Evolutionary conservation across 1,140 invertebrate genomes (phyloP).

Genomic region (Zeugodacus cucurbitae): DNA sequence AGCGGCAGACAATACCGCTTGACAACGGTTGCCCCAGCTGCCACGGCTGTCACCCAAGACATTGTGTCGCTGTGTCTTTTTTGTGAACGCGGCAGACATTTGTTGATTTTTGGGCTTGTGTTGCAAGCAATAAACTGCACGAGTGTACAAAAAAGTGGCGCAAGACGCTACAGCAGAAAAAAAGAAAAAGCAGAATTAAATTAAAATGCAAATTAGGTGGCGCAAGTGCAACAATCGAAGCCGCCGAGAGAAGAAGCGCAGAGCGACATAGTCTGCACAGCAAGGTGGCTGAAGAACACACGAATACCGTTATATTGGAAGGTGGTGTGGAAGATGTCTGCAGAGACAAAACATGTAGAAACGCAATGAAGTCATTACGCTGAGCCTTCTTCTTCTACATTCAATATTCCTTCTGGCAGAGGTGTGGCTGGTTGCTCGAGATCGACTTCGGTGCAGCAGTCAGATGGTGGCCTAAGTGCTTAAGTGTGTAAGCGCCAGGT

Average conservation of each 20-base stretch:
- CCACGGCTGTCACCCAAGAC: neutral
- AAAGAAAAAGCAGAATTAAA: slow-evolving; percentile 31
- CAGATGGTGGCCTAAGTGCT: neutral
- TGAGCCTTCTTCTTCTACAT: neutral
- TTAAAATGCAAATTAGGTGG: slow-evolving; percentile 40
- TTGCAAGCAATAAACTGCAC: neutral
- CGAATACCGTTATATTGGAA: too few species aligned
- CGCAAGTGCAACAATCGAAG: slow-evolving; percentile 19
- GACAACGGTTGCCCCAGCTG: neutral
- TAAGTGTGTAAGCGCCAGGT: neutral
- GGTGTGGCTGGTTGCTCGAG: neutral
- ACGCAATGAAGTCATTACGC: neutral
- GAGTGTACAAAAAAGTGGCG: neutral
- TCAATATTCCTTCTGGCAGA: too few species aligned
- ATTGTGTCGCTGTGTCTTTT: neutral
- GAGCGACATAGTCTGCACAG: neutral
- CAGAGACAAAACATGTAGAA: neutral
- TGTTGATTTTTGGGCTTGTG: slow-evolving; percentile 32
- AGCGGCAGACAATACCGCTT: neutral
- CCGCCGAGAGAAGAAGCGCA: neutral
- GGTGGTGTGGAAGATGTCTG: neutral
- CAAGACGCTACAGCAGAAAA: neutral
- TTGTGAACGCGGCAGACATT: neutral
- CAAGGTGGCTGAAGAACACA: neutral
- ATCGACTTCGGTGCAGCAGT: neutral